Percentiles rank a stretch among this genome's conserved stretches.
Evolutionary conservation across 1,140 invertebrate species (phyloP).

Genomic region (Heliothis subflexa): DNA sequence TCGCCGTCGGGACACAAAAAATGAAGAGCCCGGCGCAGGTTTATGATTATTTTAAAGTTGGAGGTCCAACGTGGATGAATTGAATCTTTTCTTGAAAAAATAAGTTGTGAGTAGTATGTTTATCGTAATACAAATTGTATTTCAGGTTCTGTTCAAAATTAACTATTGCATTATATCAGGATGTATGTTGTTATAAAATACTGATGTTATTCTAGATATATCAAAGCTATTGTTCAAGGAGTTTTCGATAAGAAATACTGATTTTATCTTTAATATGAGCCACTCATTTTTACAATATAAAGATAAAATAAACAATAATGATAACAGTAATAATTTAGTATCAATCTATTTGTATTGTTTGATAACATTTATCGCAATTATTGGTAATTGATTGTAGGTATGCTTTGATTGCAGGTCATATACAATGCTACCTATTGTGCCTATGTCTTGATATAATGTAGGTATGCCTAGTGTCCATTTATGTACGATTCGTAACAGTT

Average conservation of each 20-base stretch:
- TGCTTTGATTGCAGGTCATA: constrained; percentile 59
- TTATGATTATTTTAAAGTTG: constrained; percentile 42
- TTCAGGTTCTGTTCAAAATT: constrained; percentile 8
- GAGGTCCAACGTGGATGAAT: constrained; percentile 31
- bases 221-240: constrained; percentile 53
- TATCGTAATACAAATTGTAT: neutral
- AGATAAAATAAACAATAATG: constrained; percentile 81
- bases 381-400: constrained; percentile 73
- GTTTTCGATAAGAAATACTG: constrained; percentile 76
- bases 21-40: constrained; percentile 22
- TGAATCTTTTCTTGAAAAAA: neutral
- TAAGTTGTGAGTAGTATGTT: neutral
- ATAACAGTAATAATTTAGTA: constrained; percentile 78
- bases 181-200: constrained; percentile 46
- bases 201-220: constrained; percentile 51
- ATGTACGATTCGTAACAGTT: constrained; percentile 28
- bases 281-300: constrained; percentile 78
- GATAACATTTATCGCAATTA: constrained; percentile 80
- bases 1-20: constrained; percentile 59
- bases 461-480: neutral
- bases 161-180: constrained; percentile 39
- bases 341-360: constrained; percentile 82
- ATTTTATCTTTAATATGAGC: constrained; percentile 79
- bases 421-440: constrained; percentile 27
- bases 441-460: neutral